Conservation (phyloP, 2,113 vertebrate species). For the Bolborhynchus lineola region DNA sequence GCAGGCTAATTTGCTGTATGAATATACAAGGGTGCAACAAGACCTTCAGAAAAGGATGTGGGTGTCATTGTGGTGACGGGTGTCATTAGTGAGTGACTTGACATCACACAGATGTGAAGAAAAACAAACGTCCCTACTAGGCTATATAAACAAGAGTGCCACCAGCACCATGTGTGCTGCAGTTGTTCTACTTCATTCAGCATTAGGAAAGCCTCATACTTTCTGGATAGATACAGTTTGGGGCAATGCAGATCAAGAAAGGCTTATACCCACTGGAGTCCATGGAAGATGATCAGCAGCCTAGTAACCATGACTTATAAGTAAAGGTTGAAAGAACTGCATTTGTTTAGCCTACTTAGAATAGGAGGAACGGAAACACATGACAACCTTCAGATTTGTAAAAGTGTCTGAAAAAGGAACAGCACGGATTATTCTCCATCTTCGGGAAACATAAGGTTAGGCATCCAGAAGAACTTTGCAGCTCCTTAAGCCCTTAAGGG, state of each 20-base stretch:
- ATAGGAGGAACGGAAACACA: not conserved
- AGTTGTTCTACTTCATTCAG: not conserved
- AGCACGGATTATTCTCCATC: not conserved
- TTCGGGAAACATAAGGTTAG: not conserved
- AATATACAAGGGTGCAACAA: not conserved
- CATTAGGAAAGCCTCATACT: not conserved
- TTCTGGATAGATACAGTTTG: not conserved
- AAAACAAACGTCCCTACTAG: not conserved
- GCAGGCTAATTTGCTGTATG: not conserved
- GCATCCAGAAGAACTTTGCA: not conserved
- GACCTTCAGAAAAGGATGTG: not conserved
- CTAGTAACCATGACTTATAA: not conserved
- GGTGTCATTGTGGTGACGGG: not conserved
- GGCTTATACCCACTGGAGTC: not conserved
- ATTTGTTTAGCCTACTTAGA: constrained; percentile 4
- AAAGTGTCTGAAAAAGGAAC: not conserved
- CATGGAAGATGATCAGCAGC: not conserved
- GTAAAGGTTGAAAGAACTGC: not conserved
- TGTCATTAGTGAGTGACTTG: not conserved
- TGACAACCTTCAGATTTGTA: not conserved
- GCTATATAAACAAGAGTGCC: not conserved
- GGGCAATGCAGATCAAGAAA: not conserved
- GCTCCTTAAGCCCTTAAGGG: not conserved
- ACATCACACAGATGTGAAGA: not conserved
- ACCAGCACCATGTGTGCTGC: not conserved